These are phyloP conservation scores for Corythornis cristatus DNA, from an alignment of 2,113 vertebrate species.

Conservation along the genomic window DNA sequence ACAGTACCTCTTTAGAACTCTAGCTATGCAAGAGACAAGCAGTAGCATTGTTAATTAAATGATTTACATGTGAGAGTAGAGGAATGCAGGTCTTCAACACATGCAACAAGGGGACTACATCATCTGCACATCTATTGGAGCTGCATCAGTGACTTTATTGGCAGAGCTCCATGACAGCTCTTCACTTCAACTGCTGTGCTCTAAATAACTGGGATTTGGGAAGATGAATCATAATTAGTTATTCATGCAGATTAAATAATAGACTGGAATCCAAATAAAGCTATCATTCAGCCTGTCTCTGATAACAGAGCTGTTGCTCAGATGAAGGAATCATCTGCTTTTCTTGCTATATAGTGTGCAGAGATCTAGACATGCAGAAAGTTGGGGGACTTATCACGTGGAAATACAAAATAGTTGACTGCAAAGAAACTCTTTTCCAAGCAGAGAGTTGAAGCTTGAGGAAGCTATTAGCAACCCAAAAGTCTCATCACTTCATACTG, in stretches of 20 bases:
- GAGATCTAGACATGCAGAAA: not conserved
- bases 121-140: not conserved
- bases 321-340: not conserved
- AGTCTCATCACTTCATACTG: not conserved
- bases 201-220: constrained; percentile 19
- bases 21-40: not conserved
- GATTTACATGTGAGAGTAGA: not conserved
- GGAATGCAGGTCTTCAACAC: not conserved
- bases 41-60: not conserved
- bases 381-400: not conserved
- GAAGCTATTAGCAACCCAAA: not conserved
- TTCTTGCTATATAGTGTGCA: not conserved
- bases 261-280: constrained; percentile 1
- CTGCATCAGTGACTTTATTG: not conserved
- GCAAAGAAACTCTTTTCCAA: not conserved
- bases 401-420: not conserved
- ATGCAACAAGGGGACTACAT: not conserved
- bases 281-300: not conserved
- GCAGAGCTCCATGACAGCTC: not conserved
- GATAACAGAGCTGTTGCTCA: not conserved
- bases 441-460: not conserved
- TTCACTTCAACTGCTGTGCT: not conserved
- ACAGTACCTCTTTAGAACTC: not conserved
- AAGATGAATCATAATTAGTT: constrained; percentile 35
- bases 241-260: constrained; percentile 11